Evolutionary conservation across 2,113 vertebrate genomes (phyloP).

Genomic region (Rhabdornis inornatus): DNA sequence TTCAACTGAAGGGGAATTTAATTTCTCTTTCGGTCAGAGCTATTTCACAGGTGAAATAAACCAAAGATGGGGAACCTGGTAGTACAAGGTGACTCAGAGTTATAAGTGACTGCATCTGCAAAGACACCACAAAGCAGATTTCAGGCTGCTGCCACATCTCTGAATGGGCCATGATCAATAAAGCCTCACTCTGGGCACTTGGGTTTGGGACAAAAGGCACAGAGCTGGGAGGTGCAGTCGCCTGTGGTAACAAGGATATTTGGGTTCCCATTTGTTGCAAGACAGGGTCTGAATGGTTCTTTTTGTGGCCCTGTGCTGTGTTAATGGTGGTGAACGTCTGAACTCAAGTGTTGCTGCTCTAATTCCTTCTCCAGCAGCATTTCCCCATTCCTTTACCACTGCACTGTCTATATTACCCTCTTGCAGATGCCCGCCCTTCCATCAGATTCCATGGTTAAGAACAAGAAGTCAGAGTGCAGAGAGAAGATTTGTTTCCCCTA

Average conservation of each 20-base stretch:
- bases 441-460: neutral
- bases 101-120: neutral
- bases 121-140: neutral
- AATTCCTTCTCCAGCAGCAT: neutral
- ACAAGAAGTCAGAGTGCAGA: neutral
- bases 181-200: accelerated
- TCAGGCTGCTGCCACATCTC: neutral
- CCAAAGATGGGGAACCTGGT: neutral
- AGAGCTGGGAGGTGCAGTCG: neutral
- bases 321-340: neutral
- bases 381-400: neutral
- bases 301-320: neutral
- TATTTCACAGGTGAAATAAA: neutral
- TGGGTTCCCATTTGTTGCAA: neutral
- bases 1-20: neutral
- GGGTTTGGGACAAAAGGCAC: neutral
- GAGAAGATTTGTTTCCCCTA: neutral
- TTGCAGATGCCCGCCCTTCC: neutral
- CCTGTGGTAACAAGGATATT: neutral
- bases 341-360: neutral
- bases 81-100: neutral
- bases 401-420: neutral
- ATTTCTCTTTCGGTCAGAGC: neutral
- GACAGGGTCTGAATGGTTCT: neutral
- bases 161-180: neutral